Evolutionary conservation across 1,140 invertebrate species (phyloP).

Genomic region (Cotesia glomerata): DNA sequence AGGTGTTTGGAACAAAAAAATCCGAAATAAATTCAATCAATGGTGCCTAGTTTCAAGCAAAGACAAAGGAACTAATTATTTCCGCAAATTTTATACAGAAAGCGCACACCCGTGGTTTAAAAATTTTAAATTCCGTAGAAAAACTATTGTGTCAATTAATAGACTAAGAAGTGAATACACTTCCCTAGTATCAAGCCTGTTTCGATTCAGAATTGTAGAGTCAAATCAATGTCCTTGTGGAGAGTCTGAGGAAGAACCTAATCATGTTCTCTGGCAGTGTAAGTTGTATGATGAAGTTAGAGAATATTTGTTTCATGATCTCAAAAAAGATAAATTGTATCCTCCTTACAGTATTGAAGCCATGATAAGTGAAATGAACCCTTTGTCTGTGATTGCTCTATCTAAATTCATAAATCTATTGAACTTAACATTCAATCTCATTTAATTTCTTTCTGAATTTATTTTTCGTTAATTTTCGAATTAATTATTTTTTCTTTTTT

Average conservation of each 20-base stretch:
- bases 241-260: constrained; percentile 7
- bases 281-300: background rate
- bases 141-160: constrained; percentile 22
- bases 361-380: background rate
- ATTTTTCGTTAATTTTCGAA: too few species aligned
- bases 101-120: constrained; percentile 21
- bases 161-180: constrained; percentile 36
- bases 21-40: constrained; percentile 1
- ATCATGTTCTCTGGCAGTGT: constrained; percentile 36
- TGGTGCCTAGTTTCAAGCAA: constrained; percentile 2
- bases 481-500: too few species aligned
- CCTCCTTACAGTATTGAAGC: background rate
- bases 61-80: constrained; percentile 9
- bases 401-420: background rate
- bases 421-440: background rate
- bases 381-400: background rate
- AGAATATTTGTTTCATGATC: background rate
- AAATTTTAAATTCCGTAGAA: constrained; percentile 24
- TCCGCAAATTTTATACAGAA: constrained; percentile 4
- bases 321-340: background rate
- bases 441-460: too few species aligned
- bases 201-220: constrained; percentile 29
- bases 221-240: constrained; percentile 28
- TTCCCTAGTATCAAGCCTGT: constrained; percentile 24
- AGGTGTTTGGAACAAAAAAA: background rate